These are phyloP conservation scores for Acanthiza pusilla DNA, from an alignment of 2,797 vertebrate genomes.

Conservation along the genomic window DNA sequence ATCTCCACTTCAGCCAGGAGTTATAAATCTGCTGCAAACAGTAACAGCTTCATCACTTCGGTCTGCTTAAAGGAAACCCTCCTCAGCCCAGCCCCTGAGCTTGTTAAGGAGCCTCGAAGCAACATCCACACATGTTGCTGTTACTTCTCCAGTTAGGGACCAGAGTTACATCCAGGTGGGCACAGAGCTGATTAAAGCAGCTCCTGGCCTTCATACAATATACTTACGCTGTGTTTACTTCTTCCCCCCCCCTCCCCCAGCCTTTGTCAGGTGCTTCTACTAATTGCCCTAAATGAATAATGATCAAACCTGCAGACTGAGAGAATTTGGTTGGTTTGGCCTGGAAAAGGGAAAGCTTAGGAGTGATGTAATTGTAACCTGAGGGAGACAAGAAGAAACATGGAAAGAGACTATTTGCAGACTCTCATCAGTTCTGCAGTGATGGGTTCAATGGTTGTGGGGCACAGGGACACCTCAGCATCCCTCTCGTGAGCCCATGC, in stretches of 20 bases:
- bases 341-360: background rate
- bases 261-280: background rate
- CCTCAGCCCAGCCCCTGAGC: background rate
- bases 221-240: accelerated
- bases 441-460: accelerated
- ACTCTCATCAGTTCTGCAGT: background rate
- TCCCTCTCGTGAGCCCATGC: background rate
- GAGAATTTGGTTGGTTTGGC: background rate
- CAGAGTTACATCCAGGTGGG: background rate
- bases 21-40: background rate
- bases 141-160: background rate
- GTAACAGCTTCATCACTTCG: background rate
- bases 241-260: accelerated
- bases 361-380: background rate
- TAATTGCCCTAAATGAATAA: background rate
- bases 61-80: background rate
- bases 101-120: background rate
- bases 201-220: background rate
- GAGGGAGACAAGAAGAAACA: background rate
- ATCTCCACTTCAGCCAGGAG: background rate
- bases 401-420: background rate
- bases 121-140: background rate
- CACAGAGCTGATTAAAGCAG: background rate
- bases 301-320: background rate
- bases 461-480: background rate